Percentiles rank a stretch among this genome's conserved stretches.
Conservation (phyloP, 1,140 invertebrate species). For the Helicoverpa zea region DNA sequence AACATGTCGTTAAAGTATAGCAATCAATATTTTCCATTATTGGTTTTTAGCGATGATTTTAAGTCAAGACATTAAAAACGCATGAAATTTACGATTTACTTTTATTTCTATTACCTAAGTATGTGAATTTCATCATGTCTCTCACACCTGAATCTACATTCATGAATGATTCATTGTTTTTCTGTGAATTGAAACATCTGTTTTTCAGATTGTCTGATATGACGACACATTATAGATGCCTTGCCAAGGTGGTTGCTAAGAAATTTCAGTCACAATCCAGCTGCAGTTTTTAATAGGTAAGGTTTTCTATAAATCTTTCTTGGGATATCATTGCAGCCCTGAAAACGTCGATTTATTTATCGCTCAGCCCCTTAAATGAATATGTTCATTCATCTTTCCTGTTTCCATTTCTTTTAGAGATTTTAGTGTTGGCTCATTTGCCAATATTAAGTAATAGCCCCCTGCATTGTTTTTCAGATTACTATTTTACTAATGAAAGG, state of each 20-base stretch:
- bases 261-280: neutral
- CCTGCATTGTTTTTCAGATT: neutral
- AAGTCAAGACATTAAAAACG: constrained; percentile 63
- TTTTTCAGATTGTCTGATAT: constrained; percentile 35
- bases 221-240: neutral
- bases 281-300: no score
- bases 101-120: constrained; percentile 7
- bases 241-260: neutral
- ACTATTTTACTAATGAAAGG: neutral
- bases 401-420: no score
- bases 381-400: no score
- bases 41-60: constrained; percentile 73
- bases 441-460: no score
- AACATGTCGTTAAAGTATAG: constrained; percentile 57
- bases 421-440: no score
- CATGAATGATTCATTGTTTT: constrained; percentile 49
- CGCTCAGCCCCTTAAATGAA: no score
- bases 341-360: no score
- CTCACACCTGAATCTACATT: constrained; percentile 47
- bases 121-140: constrained; percentile 4
- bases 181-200: constrained; percentile 32
- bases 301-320: no score
- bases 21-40: constrained; percentile 71
- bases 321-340: no score
- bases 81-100: constrained; percentile 53